A percentile compares a stretch with the other conserved stretches of the same genome.
Conservation (phyloP, 2,113 vertebrate genomes). For the Silurus meridionalis region DNA sequence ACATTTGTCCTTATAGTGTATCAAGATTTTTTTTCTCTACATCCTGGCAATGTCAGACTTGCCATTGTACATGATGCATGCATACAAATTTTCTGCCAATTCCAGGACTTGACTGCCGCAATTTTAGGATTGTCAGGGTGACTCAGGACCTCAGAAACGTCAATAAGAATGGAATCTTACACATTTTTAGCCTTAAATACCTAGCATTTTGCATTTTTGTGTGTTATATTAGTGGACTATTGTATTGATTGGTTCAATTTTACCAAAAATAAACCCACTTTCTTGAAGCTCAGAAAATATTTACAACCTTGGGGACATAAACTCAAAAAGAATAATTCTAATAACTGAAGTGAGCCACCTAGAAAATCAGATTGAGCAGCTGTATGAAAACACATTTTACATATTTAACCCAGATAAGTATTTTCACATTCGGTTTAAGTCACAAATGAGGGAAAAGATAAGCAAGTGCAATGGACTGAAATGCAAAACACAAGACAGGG, state of each 20-base stretch:
- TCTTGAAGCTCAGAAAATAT: not conserved
- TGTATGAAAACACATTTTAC: not conserved
- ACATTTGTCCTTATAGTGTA: too few species aligned
- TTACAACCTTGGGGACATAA: not conserved
- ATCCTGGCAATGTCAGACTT: not conserved
- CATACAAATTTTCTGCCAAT: not conserved
- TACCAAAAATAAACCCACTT: not conserved
- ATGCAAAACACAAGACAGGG: not conserved
- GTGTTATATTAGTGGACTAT: not conserved
- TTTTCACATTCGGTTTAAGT: not conserved
- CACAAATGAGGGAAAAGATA: not conserved
- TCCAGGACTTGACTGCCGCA: not conserved
- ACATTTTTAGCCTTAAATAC: not conserved
- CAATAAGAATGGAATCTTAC: not conserved
- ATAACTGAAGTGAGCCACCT: not conserved
- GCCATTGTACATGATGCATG: not conserved
- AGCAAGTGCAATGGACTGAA: not conserved
- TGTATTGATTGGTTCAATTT: not conserved
- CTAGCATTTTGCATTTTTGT: not conserved
- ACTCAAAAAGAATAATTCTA: not conserved
- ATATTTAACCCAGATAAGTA: not conserved
- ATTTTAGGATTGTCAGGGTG: not conserved
- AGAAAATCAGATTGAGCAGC: not conserved
- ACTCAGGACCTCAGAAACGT: not conserved
- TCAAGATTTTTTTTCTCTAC: not conserved